These are phyloP conservation scores for Leptopilina syphax DNA, from an alignment of 2,888 invertebrate species.

Conservation along the genomic window DNA sequence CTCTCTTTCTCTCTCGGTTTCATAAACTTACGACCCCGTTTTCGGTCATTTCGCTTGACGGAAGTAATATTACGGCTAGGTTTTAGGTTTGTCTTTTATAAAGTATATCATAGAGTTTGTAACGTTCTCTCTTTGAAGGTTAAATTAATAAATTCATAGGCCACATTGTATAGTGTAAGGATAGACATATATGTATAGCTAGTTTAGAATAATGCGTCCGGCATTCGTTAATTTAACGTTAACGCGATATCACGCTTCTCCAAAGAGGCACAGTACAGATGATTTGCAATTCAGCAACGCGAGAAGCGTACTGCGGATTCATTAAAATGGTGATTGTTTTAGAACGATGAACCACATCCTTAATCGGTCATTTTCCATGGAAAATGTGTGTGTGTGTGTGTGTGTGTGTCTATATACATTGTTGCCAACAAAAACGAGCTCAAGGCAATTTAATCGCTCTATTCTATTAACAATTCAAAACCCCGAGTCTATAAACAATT, in stretches of 20 bases:
- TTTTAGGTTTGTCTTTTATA: not conserved
- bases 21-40: slow-evolving; percentile 21
- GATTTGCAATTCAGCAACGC: slow-evolving; percentile 24
- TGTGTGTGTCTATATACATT: too few species aligned
- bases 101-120: not conserved
- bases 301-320: slow-evolving; percentile 4
- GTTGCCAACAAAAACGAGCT: slow-evolving; percentile 6
- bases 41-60: slow-evolving; percentile 16
- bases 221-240: slow-evolving; percentile 29
- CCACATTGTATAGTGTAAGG: not conserved
- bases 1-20: not conserved
- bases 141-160: slow-evolving; percentile 35
- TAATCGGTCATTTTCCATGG: slow-evolving; percentile 33
- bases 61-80: slow-evolving; percentile 11
- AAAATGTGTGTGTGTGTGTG: slow-evolving; percentile 21
- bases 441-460: slow-evolving; percentile 11
- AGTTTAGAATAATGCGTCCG: slow-evolving; percentile 10
- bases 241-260: slow-evolving; percentile 19
- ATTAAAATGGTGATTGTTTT: slow-evolving; percentile 37
- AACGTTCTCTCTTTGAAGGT: slow-evolving; percentile 24
- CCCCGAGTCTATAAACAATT: slow-evolving; percentile 11
- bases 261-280: slow-evolving; percentile 8
- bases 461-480: slow-evolving; percentile 12
- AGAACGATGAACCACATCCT: slow-evolving; percentile 26
- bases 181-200: too few species aligned